Evolutionary conservation across 1,140 invertebrate genomes (phyloP).

Genomic region (Drosophila triauraria): DNA sequence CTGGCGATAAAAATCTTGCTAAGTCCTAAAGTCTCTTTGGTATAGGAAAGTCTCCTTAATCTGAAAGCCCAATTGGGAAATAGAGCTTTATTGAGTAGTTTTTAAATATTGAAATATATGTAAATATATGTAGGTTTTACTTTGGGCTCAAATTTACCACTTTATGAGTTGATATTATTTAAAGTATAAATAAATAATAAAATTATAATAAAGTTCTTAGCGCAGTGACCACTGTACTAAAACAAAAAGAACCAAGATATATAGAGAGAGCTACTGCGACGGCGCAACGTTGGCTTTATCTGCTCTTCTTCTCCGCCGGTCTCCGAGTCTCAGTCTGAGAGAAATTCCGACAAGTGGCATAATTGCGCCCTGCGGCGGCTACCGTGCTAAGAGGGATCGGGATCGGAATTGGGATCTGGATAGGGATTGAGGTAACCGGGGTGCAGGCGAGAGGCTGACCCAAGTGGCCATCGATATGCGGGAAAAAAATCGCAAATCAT

Average conservation of each 20-base stretch:
- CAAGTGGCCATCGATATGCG: conserved; percentile 62
- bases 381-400: conserved; percentile 69
- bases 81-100: too few species aligned
- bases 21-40: too few species aligned
- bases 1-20: too few species aligned
- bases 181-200: too few species aligned
- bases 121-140: too few species aligned
- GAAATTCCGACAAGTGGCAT: conserved; percentile 83
- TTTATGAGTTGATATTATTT: too few species aligned
- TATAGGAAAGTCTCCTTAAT: too few species aligned
- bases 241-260: conserved; percentile 6
- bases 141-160: too few species aligned
- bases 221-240: conserved; percentile 1
- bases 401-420: conserved; percentile 10
- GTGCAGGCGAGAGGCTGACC: conserved; percentile 1
- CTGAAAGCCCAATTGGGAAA: too few species aligned
- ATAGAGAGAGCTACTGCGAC: conserved; percentile 33
- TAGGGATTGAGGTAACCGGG: neutral
- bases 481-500: conserved; percentile 78
- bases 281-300: conserved; percentile 31
- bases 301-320: conserved; percentile 3
- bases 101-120: too few species aligned
- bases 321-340: conserved; percentile 41
- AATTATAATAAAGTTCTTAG: too few species aligned
- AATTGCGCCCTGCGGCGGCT: conserved; percentile 81